phyloP scores from a whole-genome alignment of 2,113 vertebrate species.

The Mustela nigripes region DNA sequence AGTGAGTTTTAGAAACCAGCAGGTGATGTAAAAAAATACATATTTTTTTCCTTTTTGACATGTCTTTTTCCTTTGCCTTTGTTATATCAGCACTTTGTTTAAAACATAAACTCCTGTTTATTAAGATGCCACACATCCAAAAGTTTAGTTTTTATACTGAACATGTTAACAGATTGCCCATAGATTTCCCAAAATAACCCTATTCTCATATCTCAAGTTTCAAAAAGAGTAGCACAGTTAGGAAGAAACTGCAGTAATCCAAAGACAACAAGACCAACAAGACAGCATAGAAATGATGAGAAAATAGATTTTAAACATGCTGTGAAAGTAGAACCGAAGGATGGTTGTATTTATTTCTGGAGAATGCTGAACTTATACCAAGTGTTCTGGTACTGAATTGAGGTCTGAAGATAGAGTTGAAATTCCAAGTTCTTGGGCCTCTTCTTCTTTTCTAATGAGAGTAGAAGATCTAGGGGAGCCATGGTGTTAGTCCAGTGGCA shows the following conservation, averaged over 20 bases:
- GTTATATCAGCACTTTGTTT: background rate
- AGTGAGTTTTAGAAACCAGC: constrained; percentile 50
- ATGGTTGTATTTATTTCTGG: background rate
- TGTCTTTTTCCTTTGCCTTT: constrained; percentile 28
- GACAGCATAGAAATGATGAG: background rate
- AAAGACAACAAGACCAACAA: background rate
- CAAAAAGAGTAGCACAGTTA: background rate
- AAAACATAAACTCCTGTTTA: background rate
- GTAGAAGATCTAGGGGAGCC: background rate
- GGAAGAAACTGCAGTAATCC: background rate
- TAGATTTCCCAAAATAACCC: constrained; percentile 5
- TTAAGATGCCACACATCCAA: background rate
- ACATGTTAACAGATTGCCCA: background rate
- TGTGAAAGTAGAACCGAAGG: background rate
- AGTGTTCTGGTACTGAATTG: background rate
- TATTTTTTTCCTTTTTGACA: background rate
- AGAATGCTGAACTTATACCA: background rate
- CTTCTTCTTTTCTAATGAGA: background rate
- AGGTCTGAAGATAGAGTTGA: background rate
- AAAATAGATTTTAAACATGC: background rate
- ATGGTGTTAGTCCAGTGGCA: background rate
- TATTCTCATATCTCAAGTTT: constrained; percentile 30
- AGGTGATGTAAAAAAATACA: constrained; percentile 12
- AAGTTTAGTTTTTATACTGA: background rate
- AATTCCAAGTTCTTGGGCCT: background rate